Evolutionary conservation across 2,888 invertebrate species (phyloP).

Genomic region (Apodemia duryi): DNA sequence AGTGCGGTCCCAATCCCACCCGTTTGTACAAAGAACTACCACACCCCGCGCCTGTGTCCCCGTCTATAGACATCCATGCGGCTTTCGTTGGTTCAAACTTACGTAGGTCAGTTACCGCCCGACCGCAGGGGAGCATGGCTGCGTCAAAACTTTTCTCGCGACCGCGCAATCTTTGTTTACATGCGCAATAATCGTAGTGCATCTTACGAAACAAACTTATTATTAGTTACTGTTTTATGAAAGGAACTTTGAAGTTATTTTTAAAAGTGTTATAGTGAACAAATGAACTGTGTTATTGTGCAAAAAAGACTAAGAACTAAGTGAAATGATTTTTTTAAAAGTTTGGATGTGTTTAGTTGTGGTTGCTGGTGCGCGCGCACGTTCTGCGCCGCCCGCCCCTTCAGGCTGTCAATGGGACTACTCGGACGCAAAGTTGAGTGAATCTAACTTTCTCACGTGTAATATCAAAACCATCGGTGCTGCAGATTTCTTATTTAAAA

Average conservation of each 20-base stretch:
- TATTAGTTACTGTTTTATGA: slow-evolving; percentile 54
- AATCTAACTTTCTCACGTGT: slow-evolving; percentile 82
- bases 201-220: slow-evolving; percentile 53
- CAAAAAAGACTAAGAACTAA: slow-evolving; percentile 64
- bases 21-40: slow-evolving; percentile 54
- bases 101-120: slow-evolving; percentile 81
- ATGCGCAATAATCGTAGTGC: slow-evolving; percentile 63
- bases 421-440: slow-evolving; percentile 76
- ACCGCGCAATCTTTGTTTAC: slow-evolving; percentile 72
- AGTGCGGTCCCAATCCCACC: slow-evolving; percentile 72
- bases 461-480: slow-evolving; percentile 86
- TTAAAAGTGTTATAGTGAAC: slow-evolving; percentile 56
- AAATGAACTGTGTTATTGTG: slow-evolving; percentile 69
- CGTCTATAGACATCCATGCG: slow-evolving; percentile 60
- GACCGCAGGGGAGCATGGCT: slow-evolving; percentile 78
- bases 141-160: slow-evolving; percentile 75
- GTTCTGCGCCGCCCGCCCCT: slow-evolving; percentile 80
- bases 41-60: slow-evolving; percentile 49
- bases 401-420: slow-evolving; percentile 87
- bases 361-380: slow-evolving; percentile 75
- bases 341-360: slow-evolving; percentile 73
- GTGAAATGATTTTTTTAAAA: slow-evolving; percentile 75
- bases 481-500: slow-evolving; percentile 84
- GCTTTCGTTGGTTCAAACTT: slow-evolving; percentile 79
- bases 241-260: slow-evolving; percentile 50